Evolutionary conservation across 23 tunicate genomes (phyloP).

Genomic region (Trididemnum miniatum): DNA sequence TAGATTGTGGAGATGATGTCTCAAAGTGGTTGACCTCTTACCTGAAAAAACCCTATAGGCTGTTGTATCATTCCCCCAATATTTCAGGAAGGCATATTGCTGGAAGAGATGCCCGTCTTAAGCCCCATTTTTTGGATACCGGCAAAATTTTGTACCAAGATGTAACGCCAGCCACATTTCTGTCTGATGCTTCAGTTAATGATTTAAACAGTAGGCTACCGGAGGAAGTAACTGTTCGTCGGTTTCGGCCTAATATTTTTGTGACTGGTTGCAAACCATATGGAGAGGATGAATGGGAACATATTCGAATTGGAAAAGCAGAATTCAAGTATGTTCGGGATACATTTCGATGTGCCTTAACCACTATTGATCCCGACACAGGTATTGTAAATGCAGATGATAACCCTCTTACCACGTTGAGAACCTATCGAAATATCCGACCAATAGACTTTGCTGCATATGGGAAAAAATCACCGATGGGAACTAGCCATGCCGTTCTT

Average conservation of each 20-base stretch:
- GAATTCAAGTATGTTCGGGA: conserved; percentile 27
- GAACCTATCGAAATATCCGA: conserved; percentile 13
- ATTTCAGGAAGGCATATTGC: neutral
- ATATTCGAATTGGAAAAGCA: conserved; percentile 31
- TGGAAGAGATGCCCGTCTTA: neutral
- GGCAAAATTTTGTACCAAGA: conserved; percentile 44
- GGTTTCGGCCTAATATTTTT: conserved; percentile 63
- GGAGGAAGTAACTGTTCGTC: conserved; percentile 13
- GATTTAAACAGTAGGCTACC: conserved; percentile 37
- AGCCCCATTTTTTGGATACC: neutral
- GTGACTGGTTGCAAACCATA: conserved; percentile 50
- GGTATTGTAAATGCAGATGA: conserved; percentile 38
- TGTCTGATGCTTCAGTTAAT: conserved; percentile 62
- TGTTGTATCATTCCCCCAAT: conserved; percentile 32
- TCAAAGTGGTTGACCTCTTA: conserved; percentile 43
- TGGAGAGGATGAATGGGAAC: conserved; percentile 54
- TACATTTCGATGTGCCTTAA: conserved; percentile 39
- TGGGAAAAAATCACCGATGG: conserved; percentile 39
- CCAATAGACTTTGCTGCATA: conserved; percentile 19
- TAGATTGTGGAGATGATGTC: conserved; percentile 76
- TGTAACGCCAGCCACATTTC: conserved; percentile 46
- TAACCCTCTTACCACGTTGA: conserved; percentile 48
- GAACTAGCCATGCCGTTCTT: conserved; percentile 25
- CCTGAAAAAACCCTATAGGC: conserved; percentile 21
- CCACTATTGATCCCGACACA: conserved; percentile 68